These are phyloP conservation scores for Peromyscus maniculatus DNA, from an alignment of 2,113 vertebrate species.

Conservation along the genomic window DNA sequence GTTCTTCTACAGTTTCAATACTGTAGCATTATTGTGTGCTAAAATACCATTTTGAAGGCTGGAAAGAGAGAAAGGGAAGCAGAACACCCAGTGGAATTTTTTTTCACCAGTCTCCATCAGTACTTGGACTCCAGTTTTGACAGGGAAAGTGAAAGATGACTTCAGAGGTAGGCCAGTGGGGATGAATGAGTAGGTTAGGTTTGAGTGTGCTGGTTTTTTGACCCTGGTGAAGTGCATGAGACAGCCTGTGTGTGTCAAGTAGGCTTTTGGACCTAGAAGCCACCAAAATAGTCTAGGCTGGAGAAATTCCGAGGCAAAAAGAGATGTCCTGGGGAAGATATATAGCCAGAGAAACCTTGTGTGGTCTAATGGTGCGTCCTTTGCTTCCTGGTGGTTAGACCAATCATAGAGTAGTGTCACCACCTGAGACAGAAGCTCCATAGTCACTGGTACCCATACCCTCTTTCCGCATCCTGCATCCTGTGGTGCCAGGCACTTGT, in stretches of 20 bases:
- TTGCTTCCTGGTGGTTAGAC: not conserved
- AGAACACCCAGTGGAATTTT: not conserved
- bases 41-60: not conserved
- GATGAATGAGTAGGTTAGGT: not conserved
- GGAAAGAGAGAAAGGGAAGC: not conserved
- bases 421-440: not conserved
- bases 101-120: not conserved
- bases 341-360: not conserved
- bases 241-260: not conserved
- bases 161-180: not conserved
- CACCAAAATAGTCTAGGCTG: not conserved
- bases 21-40: not conserved
- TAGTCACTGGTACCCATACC: not conserved
- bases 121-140: not conserved
- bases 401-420: not conserved
- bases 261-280: not conserved
- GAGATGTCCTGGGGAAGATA: not conserved
- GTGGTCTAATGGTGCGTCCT: not conserved
- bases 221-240: not conserved
- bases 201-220: not conserved
- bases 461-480: not conserved
- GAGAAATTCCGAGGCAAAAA: not conserved
- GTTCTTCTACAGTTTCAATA: slow-evolving; percentile 36
- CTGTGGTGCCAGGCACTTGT: not conserved
- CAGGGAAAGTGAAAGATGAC: not conserved